Evolutionary conservation across 2,113 vertebrate genomes (phyloP), one percentile per base, ranked within the genome.

Genomic region (Pogonocichla stellata): DNA sequence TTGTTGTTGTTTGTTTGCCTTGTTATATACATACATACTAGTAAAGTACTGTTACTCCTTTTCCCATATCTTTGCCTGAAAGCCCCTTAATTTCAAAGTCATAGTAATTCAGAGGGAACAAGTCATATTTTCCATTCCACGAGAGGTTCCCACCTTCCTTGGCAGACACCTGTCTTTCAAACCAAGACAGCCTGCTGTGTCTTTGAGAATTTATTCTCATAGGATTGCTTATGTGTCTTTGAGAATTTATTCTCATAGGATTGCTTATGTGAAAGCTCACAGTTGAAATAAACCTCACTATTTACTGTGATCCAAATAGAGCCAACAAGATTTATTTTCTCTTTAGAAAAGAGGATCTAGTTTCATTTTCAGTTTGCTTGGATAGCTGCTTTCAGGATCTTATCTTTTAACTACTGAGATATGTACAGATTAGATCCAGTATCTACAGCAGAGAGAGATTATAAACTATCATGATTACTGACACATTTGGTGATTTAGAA

Each of bases 91-190:
- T 45, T 9, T 29, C 38, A 14, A 14, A 54, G 9, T 54, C 54
- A 31, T 19, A 31, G 3, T 36, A 6, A 16, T 25, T 54, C 0
- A 1, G 38, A 31, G 16, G 33, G 9, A 66, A 45, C 9, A 8
- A 9, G 16, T 34, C 25, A 29, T 5, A 12, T 56, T 47, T 45
- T 56, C 51, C 13, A 4, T 38, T 36, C n/a, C 23, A 8, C 23
- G 58, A 5, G 26, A 64, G 18, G 38, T 28, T 54, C 40, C 9
- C 5, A 2, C 26, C 22, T 54, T 45, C 22, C 17, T 36, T 47
- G 40, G n/a, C 29, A 33, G n/a, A n/a, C 14, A 38, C 4, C 10
- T 47, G 40, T 54, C 19, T 47, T 73, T 47, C 28, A 84, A 73
- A 54, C n/a, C 40, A 56, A 5, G n/a, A 38, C 14, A 73, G n/a